Conservation (phyloP, 2,888 invertebrate genomes). For the Drosophila pseudotakahashii region DNA sequence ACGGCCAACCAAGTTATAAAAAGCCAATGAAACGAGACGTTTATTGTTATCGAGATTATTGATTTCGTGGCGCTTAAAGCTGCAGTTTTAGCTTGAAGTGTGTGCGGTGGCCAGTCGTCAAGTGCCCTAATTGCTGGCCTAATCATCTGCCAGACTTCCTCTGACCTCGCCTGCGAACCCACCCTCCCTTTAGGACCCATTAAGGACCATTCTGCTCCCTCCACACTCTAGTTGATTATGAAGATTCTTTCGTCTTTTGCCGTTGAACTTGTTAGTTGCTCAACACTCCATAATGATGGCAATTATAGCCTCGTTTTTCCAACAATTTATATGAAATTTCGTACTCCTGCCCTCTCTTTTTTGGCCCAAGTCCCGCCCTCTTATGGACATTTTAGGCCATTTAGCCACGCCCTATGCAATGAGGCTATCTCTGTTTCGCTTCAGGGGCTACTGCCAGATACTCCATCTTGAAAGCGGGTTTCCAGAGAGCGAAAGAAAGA, state of each 20-base stretch:
- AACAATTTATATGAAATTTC: constrained; percentile 81
- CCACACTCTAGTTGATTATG: constrained; percentile 64
- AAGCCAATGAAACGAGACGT: constrained; percentile 56
- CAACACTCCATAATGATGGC: constrained; percentile 83
- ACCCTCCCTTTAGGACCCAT: constrained; percentile 13
- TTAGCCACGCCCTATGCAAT: constrained; percentile 61
- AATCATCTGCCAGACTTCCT: constrained; percentile 67
- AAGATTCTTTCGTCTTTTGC: constrained; percentile 52
- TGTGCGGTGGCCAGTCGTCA: constrained; percentile 44
- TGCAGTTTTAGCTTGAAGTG: constrained; percentile 13
- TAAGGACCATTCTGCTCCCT: constrained; percentile 8
- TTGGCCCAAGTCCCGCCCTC: constrained; percentile 29
- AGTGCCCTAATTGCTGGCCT: constrained; percentile 73
- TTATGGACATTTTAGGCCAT: constrained; percentile 25
- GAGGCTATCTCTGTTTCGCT: constrained; percentile 42
- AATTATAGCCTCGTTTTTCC: constrained; percentile 83
- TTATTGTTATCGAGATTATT: constrained; percentile 56
- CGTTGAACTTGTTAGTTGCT: constrained; percentile 63
- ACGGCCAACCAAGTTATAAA: constrained; percentile 59
- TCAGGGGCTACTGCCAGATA: constrained; percentile 31
- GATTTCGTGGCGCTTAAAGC: constrained; percentile 48
- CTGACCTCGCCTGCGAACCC: constrained; percentile 1
- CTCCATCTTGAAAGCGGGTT: constrained; percentile 79
- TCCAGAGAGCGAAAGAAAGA: constrained; percentile 30
- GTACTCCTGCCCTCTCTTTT: constrained; percentile 37